phyloP scores from a whole-genome alignment of 2,888 invertebrate species.

The Polietes domitor region DNA sequence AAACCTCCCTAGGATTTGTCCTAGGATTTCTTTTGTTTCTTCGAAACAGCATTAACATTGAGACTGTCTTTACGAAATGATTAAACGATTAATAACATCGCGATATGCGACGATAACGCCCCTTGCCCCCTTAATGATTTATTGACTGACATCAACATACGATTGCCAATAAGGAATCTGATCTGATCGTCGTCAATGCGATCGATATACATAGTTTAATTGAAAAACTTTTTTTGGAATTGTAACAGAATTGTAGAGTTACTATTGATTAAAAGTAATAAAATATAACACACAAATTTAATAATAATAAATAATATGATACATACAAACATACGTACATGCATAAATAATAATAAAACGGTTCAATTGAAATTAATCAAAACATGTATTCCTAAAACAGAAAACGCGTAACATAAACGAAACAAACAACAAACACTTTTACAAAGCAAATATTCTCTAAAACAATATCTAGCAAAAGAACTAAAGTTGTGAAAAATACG shows the following conservation, averaged over 20 bases:
- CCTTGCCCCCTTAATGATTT: too few species aligned
- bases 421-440: neutral
- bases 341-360: too few species aligned
- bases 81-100: too few species aligned
- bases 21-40: too few species aligned
- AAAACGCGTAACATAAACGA: conserved; percentile 23
- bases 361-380: conserved; percentile 55
- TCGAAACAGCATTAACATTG: too few species aligned
- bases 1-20: too few species aligned
- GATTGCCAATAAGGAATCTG: too few species aligned
- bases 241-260: conserved; percentile 56
- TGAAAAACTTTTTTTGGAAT: conserved; percentile 52
- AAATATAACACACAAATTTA: conserved; percentile 42
- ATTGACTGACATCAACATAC: too few species aligned
- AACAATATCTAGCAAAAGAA: neutral
- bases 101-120: too few species aligned
- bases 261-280: conserved; percentile 26
- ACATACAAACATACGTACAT: neutral
- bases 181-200: too few species aligned
- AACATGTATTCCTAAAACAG: conserved; percentile 65
- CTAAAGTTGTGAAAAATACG: conserved; percentile 58
- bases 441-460: neutral
- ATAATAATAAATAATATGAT: conserved; percentile 22
- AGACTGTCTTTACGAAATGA: too few species aligned
- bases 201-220: neutral